Base-by-base conservation (phyloP, 2,797 vertebrate genomes). In the Tinamus major region DNA sequence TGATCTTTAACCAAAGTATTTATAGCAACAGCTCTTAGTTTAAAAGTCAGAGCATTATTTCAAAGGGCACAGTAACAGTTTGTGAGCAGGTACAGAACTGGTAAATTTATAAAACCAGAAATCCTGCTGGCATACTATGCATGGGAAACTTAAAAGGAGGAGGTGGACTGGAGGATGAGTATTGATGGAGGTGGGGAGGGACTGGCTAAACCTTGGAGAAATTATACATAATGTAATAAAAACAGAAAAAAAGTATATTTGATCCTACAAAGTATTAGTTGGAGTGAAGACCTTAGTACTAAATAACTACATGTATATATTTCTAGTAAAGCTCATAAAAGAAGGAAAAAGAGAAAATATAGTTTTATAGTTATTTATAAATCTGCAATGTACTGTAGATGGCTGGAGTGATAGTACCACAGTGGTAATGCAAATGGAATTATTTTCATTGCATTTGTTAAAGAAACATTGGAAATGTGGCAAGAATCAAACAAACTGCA, bases 361-460 rank as follows among this genome's bases (percentile, higher is more conserved):
- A 53, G 9, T 2, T 0, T 0, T 65, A 82, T 79, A 24, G 21
- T 85, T 79, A 33, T 26, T 9, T 72, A 20, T 82, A 92, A 46
- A 85, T 81, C 13, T 76, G 6, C 59, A 93, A n/a, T 42, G 20
- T n/a, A 71, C 17, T 27, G 16, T 53, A 70, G 35, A 75, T 83
- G 24, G 78, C 23, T 46, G 58, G 10, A 8, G 8, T 74, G 67
- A 42, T 85, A 71, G 46, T 69, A 46, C 21, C 55, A 75, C 48
- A 63, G 27, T 12, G 55, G n/a, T 82, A 79, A 72, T 3, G 1
- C 49, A 91, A 81, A 46, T 61, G 2, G 18, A 64, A 79, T 61
- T 63, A 49, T 87, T 87, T 94, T 89, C 76, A 53, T 92, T 88
- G 20, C 27, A 53, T 90, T 93, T 89, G 78, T 69, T 89, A 95